These are phyloP conservation scores for Sylvia atricapilla DNA, from an alignment of 2,113 vertebrate species.

Conservation along the genomic window DNA sequence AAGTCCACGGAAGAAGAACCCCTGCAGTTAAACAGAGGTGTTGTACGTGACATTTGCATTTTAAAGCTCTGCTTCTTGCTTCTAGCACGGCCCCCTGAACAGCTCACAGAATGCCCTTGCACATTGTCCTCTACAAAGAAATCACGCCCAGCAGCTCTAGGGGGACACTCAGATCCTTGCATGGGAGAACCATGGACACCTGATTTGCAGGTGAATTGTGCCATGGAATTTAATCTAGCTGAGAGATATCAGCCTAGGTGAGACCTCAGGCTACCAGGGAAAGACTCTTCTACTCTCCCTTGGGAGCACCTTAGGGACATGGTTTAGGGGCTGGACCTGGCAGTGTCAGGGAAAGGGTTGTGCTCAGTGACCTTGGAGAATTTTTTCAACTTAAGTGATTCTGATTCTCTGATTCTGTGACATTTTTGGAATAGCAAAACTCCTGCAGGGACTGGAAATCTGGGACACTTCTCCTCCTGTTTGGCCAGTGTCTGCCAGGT, in stretches of 20 bases:
- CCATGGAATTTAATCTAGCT: neutral
- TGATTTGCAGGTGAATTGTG: neutral
- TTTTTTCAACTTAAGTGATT: neutral
- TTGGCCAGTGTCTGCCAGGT: neutral
- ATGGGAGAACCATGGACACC: neutral
- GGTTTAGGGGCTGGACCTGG: neutral
- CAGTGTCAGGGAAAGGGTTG: neutral
- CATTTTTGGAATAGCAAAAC: neutral
- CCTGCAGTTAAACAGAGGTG: slow-evolving; percentile 79
- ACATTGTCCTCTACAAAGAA: neutral
- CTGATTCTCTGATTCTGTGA: fast-evolving
- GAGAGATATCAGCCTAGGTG: neutral
- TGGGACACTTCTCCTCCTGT: neutral
- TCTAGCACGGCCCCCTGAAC: neutral
- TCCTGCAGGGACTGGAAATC: neutral
- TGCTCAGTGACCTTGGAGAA: fast-evolving
- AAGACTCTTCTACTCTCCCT: neutral
- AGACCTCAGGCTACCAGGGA: neutral
- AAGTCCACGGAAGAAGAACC: slow-evolving; percentile 76
- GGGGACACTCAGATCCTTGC: neutral
- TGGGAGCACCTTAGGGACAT: neutral
- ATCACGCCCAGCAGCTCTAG: neutral
- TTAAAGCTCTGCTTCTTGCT: neutral
- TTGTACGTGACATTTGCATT: slow-evolving; percentile 77
- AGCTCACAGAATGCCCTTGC: neutral